Evolutionary conservation across 2,113 vertebrate species (phyloP).

Genomic region (Motacilla tschutschensis): DNA sequence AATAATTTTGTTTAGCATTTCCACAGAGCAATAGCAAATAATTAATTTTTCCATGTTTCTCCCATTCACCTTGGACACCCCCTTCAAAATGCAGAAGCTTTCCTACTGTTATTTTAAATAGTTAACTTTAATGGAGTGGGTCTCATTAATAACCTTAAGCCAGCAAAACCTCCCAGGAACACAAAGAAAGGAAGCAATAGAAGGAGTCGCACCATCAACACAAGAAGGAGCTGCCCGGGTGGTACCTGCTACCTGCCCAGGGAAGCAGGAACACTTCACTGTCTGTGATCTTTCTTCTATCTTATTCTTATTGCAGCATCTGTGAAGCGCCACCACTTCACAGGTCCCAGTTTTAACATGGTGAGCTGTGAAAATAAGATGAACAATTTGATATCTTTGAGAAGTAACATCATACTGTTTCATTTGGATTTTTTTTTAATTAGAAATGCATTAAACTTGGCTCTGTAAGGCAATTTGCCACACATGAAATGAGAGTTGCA

Average conservation of each 20-base stretch:
- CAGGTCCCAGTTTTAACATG: conserved; percentile 94
- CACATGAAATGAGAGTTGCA: conserved; percentile 35
- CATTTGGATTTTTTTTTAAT: not conserved
- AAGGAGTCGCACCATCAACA: conserved; percentile 87
- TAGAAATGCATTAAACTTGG: conserved; percentile 34
- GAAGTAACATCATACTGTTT: not conserved
- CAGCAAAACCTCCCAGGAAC: not conserved
- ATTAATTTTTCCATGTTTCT: not conserved
- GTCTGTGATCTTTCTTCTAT: conserved; percentile 98
- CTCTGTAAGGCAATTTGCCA: not conserved
- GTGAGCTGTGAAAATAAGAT: conserved; percentile 76
- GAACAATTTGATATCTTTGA: not conserved
- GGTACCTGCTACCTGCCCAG: conserved; percentile 96
- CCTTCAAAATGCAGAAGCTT: not conserved
- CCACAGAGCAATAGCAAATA: not conserved
- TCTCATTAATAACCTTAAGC: not conserved
- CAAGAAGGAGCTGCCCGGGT: conserved; percentile 93
- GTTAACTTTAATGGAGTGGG: not conserved
- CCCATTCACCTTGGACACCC: not conserved
- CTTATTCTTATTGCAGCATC: conserved; percentile 99
- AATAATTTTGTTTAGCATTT: conserved; percentile 4
- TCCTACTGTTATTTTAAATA: not conserved
- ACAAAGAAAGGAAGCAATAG: conserved; percentile 19
- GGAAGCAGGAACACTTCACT: conserved; percentile 98
- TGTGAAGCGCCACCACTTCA: conserved; percentile 94